Evolutionary conservation across 2,797 vertebrate genomes (phyloP), one percentile per base, ranked within the genome.

Genomic region (Zonotrichia albicollis): DNA sequence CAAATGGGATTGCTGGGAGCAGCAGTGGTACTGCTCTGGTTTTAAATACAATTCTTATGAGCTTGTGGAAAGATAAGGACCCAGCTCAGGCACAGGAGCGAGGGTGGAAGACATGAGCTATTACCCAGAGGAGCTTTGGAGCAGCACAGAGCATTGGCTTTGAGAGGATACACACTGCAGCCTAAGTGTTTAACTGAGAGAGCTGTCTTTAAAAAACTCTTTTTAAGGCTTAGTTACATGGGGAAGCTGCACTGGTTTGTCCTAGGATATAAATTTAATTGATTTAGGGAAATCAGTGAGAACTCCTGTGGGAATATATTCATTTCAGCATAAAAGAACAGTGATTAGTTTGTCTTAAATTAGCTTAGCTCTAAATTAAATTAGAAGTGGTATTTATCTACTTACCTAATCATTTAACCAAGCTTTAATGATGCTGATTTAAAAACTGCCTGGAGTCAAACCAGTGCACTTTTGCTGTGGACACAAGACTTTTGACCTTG

Each of bases 391-490:
- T 78, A 89, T 71, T 82, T 90, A 82, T 92, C 90, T 95, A 67
- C 72, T 92, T 90, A 66, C n/a, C 76, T 76, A 88, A 78, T 93
- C 91, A 84, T 92, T 93, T 90, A 92, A 75, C 38, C 67, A 64
- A 79, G 53, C n/a, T 84, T 89, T 89, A 83, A 89, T 71, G 57
- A 60, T 34, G 27, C 43, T 71, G 29, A 53, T 92, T 89, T 84
- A 1, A 92, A 94, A 93, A 90, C 36, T 64, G 66, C 65, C 71
- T 79, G 74, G 74, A 90, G 50, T 82, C 51, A 82, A 91, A 94
- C 9, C 55, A 70, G 23, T 23, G 17, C 19, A 57, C 13, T 80
- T 95, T 72, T 80, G 46, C 74, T 93, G 60, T 30, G 57, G 38
- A 62, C 48, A 42, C 58, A 53, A 73, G 71, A 20, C 34, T 93